A percentile compares a stretch with the other conserved stretches of the same genome.
phyloP scores from a whole-genome alignment of 2,113 vertebrate genomes.

The Elaphurus davidianus region DNA sequence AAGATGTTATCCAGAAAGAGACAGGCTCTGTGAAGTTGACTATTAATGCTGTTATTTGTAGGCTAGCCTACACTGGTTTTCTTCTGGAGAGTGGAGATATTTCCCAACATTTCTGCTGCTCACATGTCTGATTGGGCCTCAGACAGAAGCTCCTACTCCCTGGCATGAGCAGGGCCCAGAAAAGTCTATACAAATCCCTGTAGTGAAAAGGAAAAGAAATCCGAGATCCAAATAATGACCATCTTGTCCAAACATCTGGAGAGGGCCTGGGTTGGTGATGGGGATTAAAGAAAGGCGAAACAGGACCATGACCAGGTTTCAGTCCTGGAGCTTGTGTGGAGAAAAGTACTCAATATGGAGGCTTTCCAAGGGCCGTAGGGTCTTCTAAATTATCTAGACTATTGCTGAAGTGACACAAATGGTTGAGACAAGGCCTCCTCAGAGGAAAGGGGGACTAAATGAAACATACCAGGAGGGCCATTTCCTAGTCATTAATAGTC shows the following conservation, averaged over 20 bases:
- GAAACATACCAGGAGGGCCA: neutral
- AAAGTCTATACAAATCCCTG: slow-evolving; percentile 2
- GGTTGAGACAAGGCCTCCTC: neutral
- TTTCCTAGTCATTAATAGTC: neutral
- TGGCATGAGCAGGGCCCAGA: neutral
- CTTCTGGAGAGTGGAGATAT: slow-evolving; percentile 33
- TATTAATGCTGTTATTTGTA: slow-evolving; percentile 10
- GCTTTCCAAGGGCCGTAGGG: neutral
- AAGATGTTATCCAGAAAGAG: slow-evolving; percentile 32
- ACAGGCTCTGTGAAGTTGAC: neutral
- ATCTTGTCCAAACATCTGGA: slow-evolving; percentile 22
- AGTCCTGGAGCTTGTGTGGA: neutral
- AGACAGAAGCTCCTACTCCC: slow-evolving; percentile 40
- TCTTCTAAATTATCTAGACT: neutral
- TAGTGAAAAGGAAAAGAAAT: neutral
- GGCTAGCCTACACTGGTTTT: slow-evolving; percentile 6
- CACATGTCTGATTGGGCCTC: neutral
- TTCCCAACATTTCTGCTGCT: slow-evolving; percentile 18
- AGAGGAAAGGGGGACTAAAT: neutral
- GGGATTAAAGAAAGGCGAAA: slow-evolving; percentile 5
- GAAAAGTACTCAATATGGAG: neutral
- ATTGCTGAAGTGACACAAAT: neutral
- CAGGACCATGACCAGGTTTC: neutral
- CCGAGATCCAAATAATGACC: slow-evolving; percentile 17
- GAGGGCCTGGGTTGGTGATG: neutral